These are phyloP conservation scores for Pogona vitticeps DNA, from an alignment of 2,113 vertebrate species.

Conservation along the genomic window DNA sequence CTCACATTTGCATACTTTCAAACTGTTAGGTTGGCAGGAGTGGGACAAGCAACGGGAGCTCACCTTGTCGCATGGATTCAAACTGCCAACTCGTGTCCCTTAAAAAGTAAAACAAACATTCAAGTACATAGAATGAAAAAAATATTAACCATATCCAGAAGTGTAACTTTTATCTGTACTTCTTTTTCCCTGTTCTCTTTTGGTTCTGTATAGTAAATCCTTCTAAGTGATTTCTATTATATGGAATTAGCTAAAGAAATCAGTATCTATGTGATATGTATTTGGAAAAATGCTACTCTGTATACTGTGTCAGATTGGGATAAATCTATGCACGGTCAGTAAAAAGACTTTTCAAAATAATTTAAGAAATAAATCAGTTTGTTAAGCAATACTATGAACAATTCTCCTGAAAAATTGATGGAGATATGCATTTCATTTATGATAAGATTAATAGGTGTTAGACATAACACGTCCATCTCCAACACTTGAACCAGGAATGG, in stretches of 20 bases:
- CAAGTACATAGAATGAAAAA: too few species aligned
- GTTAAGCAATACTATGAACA: not conserved
- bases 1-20: too few species aligned
- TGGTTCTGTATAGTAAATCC: not conserved
- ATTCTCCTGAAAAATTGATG: not conserved
- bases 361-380: slow-evolving; percentile 1
- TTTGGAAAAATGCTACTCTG: not conserved
- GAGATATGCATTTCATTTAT: not conserved
- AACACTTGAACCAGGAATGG: not conserved
- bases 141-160: not conserved
- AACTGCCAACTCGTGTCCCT: too few species aligned
- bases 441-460: not conserved
- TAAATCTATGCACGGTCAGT: not conserved
- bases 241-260: not conserved
- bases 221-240: not conserved
- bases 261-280: not conserved
- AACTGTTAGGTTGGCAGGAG: too few species aligned
- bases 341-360: slow-evolving; percentile 5
- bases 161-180: not conserved
- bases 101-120: not conserved
- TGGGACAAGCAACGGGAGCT: too few species aligned
- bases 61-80: too few species aligned
- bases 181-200: not conserved
- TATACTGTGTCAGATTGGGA: not conserved
- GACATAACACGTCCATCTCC: not conserved